These are phyloP conservation scores for Anguilla rostrata DNA, from an alignment of 2,113 vertebrate genomes.

Conservation along the genomic window DNA sequence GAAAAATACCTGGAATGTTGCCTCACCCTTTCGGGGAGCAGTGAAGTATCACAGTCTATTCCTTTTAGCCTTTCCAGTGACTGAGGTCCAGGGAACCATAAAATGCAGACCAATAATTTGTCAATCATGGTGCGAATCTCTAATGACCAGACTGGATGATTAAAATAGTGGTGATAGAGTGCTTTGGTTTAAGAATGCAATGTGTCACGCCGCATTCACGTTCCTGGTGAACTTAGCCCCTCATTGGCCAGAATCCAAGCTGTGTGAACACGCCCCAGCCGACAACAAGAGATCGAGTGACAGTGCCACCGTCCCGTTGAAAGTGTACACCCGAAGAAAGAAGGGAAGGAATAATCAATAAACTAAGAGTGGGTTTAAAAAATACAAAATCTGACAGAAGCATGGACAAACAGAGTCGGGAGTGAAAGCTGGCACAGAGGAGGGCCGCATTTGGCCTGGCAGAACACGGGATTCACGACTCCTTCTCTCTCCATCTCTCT, in stretches of 20 bases:
- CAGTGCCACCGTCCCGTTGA: no score
- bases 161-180: not conserved
- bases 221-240: no score
- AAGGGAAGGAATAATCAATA: not conserved
- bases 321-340: not conserved
- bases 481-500: not conserved
- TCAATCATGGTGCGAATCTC: no score
- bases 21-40: not conserved
- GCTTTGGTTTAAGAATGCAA: not conserved
- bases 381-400: not conserved
- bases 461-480: not conserved
- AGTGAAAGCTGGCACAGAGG: not conserved
- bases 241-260: not conserved
- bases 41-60: not conserved
- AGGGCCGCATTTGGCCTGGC: not conserved
- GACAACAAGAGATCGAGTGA: not conserved
- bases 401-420: not conserved
- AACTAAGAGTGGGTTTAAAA: not conserved
- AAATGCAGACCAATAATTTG: not conserved
- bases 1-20: not conserved
- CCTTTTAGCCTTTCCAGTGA: no score
- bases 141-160: no score
- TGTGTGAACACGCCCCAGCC: not conserved
- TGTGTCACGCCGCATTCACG: not conserved
- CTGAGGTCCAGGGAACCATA: not conserved